These are phyloP conservation scores for Avahi laniger DNA, from an alignment of 2,797 vertebrate species.

Conservation along the genomic window DNA sequence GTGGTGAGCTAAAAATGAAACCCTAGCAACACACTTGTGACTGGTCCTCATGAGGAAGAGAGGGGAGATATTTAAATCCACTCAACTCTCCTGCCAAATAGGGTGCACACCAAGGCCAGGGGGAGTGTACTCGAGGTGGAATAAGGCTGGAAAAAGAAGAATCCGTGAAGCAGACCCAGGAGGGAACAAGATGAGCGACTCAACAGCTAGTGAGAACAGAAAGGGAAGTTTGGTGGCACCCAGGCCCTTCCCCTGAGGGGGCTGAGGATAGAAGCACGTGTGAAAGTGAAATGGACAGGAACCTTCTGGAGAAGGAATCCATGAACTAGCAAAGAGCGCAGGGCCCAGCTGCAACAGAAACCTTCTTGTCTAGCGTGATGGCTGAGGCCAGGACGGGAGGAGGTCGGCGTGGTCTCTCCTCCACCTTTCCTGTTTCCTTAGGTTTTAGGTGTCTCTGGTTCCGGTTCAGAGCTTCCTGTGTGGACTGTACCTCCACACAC, in stretches of 20 bases:
- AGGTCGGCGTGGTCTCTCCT: background rate
- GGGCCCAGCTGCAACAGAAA: background rate
- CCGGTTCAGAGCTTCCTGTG: background rate
- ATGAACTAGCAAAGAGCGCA: background rate
- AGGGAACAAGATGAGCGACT: background rate
- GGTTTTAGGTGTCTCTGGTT: background rate
- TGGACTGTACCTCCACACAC: background rate
- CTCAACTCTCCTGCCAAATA: background rate
- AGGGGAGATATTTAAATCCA: background rate
- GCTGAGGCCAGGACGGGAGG: background rate
- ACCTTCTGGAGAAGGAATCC: background rate
- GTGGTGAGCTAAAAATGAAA: background rate
- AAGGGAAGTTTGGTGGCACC: background rate
- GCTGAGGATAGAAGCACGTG: background rate
- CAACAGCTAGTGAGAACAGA: too few relatives aligned
- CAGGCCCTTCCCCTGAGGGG: background rate
- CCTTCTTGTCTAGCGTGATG: background rate
- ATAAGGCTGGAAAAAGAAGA: background rate
- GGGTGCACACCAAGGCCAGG: background rate
- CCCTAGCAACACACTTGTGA: background rate
- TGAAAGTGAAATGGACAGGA: background rate
- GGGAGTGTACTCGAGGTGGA: background rate
- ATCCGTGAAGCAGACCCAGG: rapidly evolving
- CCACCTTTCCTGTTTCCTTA: background rate
- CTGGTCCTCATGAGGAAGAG: background rate